Evolutionary conservation across 2,797 vertebrate species (phyloP), one percentile per base, ranked within the genome.

Genomic region (Lepus oiostolus): DNA sequence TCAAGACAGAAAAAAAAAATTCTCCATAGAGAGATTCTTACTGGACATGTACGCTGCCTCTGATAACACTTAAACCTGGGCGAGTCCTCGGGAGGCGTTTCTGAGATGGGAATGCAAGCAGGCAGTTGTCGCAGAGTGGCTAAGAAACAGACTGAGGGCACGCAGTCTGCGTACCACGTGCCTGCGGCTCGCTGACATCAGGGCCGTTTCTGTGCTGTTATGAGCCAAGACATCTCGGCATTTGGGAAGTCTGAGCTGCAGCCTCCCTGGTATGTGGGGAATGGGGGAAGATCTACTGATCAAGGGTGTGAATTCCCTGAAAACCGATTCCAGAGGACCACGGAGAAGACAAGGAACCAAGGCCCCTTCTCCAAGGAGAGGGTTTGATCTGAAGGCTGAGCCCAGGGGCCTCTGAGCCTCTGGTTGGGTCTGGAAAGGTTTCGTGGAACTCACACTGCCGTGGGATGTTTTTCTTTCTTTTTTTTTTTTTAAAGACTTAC

Each of bases 1-100:
- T 93, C 77, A n/a, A 87, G 22, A 24, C 16, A 75, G 52, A 85
- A 92, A 38, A 19, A 10, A 26, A 2, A 74, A 84, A 85, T 86
- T 3, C 72, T 85, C 60, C 16, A 63, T 14, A 0, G 65, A 90
- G 70, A 74, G 8, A 38, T 85, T 89, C 50, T 52, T 76, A 67
- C 0, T 85, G 50, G 67, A 84, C 77, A 75, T 86, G 28, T 42
- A 83, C 65, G 32, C 4, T 65, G 19, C 60, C 32, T 50, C 81
- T 71, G 63, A 81, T 63, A 65, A 60, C 65, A 84, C 70, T 87
- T 68, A 85, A 85, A 60, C 62, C 42, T 81, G 38, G 26, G 5
- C 72, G 7, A 79, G 74, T 28, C 13, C 62, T 86, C 70, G 35
- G 19, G 24, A 24, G 38, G 79, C 70, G 79, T 81, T 84, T 47